Conservation (phyloP, 2,888 invertebrate genomes). For the Drosophila mulleri region DNA sequence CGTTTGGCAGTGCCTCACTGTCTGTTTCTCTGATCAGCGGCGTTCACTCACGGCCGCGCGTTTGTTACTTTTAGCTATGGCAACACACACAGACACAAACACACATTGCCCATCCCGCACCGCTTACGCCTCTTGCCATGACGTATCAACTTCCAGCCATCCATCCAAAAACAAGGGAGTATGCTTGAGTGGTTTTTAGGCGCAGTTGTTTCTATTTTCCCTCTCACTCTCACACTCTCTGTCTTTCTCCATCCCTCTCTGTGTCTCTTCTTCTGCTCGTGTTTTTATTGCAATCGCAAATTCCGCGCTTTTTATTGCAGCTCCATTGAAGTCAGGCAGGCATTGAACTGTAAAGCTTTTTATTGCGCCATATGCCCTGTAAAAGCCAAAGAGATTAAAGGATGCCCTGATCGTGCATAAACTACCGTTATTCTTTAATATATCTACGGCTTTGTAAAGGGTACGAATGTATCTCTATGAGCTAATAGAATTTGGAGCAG, state of each 20-base stretch:
- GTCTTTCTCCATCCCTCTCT: background rate
- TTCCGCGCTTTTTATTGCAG: slow-evolving; percentile 69
- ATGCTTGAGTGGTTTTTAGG: slow-evolving; percentile 79
- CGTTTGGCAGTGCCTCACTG: slow-evolving; percentile 32
- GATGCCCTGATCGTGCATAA: slow-evolving; percentile 15
- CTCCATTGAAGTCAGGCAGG: slow-evolving; percentile 67
- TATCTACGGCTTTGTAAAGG: background rate
- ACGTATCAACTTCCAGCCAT: background rate
- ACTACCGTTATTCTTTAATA: background rate
- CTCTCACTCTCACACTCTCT: slow-evolving; percentile 45
- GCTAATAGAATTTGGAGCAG: slow-evolving; percentile 16
- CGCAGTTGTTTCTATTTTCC: slow-evolving; percentile 74
- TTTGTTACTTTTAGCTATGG: slow-evolving; percentile 71
- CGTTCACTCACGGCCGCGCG: slow-evolving; percentile 66
- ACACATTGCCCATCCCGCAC: background rate
- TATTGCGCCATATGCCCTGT: slow-evolving; percentile 39
- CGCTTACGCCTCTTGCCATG: background rate
- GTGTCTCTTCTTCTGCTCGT: slow-evolving; percentile 41
- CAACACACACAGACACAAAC: slow-evolving; percentile 5
- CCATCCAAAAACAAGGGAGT: slow-evolving; percentile 20
- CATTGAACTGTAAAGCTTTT: slow-evolving; percentile 70
- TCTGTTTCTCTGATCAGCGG: slow-evolving; percentile 48
- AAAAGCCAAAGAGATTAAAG: slow-evolving; percentile 36
- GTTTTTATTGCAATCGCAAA: slow-evolving; percentile 63
- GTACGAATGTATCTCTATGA: background rate